Evolutionary conservation across 2,797 vertebrate species (phyloP).

Genomic region (Mormyrus hasselquistii): DNA sequence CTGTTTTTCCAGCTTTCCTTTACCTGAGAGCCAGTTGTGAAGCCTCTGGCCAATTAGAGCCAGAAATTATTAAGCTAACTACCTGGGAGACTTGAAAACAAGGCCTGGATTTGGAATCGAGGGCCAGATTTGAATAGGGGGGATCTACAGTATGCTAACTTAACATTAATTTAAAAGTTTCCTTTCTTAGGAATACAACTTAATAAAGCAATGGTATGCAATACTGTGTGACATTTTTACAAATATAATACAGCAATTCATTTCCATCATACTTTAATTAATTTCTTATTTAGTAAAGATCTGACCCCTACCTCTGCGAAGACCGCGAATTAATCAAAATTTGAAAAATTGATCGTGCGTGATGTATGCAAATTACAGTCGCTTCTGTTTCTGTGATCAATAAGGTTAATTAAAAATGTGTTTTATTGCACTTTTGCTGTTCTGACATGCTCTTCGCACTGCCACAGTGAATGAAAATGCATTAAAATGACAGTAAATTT

Average conservation of each 20-base stretch:
- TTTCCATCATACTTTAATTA: slow-evolving; percentile 65
- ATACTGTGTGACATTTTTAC: not conserved
- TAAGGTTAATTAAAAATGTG: slow-evolving; percentile 73
- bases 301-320: slow-evolving; percentile 46
- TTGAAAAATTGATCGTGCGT: slow-evolving; percentile 67
- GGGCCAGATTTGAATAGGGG: no score
- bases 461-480: slow-evolving; percentile 32
- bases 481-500: slow-evolving; percentile 57
- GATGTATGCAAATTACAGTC: slow-evolving; percentile 72
- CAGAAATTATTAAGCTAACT: no score
- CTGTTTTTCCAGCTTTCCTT: no score
- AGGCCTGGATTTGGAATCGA: no score
- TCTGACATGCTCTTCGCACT: slow-evolving; percentile 46
- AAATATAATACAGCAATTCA: slow-evolving; percentile 62
- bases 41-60: no score
- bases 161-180: not conserved
- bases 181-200: slow-evolving; percentile 28
- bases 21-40: no score
- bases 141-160: not conserved
- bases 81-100: no score
- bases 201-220: not conserved
- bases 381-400: slow-evolving; percentile 67
- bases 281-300: slow-evolving; percentile 32
- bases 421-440: slow-evolving; percentile 62
- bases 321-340: slow-evolving; percentile 71